phyloP scores from a whole-genome alignment of 2,797 vertebrate genomes.

The Apogon talboti region DNA sequence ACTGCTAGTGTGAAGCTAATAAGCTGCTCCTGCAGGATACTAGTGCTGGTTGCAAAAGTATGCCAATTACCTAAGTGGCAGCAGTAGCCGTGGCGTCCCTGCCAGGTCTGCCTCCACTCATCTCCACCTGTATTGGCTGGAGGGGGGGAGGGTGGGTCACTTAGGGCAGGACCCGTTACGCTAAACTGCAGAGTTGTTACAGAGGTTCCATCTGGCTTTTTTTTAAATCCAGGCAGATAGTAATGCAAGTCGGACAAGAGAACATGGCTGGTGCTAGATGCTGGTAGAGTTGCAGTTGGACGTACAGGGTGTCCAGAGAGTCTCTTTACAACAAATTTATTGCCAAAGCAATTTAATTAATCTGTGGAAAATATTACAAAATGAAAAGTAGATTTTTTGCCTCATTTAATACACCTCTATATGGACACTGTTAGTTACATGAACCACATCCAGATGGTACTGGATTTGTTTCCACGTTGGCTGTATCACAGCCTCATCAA shows the following conservation, averaged over 20 bases:
- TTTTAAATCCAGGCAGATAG: too few relatives aligned
- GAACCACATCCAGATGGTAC: too few relatives aligned
- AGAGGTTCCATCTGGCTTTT: slow-evolving; percentile 62
- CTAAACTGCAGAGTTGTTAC: slow-evolving; percentile 70
- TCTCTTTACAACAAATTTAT: too few relatives aligned
- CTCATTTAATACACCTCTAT: too few relatives aligned
- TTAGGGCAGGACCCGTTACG: slow-evolving; percentile 57
- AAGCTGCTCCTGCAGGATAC: slow-evolving; percentile 59
- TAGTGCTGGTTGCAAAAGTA: slow-evolving; percentile 41
- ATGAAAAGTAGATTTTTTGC: too few relatives aligned
- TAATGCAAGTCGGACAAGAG: too few relatives aligned
- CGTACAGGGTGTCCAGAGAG: too few relatives aligned
- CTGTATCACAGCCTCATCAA: too few relatives aligned
- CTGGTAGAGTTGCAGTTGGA: slow-evolving; percentile 44
- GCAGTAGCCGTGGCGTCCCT: slow-evolving; percentile 30
- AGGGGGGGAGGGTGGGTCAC: slow-evolving; percentile 37
- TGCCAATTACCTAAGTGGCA: slow-evolving; percentile 62
- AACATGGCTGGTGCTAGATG: slow-evolving; percentile 46
- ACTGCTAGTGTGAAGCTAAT: slow-evolving; percentile 63
- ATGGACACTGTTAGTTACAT: too few relatives aligned
- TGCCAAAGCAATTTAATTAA: too few relatives aligned
- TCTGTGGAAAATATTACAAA: too few relatives aligned
- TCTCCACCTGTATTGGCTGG: slow-evolving; percentile 52
- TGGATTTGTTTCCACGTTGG: too few relatives aligned
- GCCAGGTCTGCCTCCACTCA: slow-evolving; percentile 50